Percentiles rank a stretch among this genome's conserved stretches.
These are phyloP conservation scores for Chrosomus eos DNA, from an alignment of 2,797 vertebrate species.

Conservation along the genomic window DNA sequence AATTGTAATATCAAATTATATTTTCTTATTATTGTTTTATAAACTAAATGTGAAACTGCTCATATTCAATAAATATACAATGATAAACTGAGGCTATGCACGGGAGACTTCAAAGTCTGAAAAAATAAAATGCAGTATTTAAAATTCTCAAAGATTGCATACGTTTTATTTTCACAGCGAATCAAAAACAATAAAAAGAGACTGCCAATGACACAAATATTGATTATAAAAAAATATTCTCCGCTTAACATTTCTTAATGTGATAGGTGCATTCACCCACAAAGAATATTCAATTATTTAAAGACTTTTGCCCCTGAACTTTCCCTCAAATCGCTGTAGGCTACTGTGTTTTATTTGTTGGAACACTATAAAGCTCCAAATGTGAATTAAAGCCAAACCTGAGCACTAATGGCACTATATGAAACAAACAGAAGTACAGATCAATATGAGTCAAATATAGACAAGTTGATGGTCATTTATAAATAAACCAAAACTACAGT, in stretches of 20 bases:
- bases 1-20: not conserved
- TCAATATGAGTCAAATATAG: slow-evolving; percentile 79
- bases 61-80: not conserved
- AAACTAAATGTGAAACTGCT: not conserved
- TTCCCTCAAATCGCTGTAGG: slow-evolving; percentile 90
- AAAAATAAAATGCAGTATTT: not conserved
- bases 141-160: not conserved
- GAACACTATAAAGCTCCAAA: slow-evolving; percentile 81
- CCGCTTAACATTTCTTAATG: slow-evolving; percentile 35
- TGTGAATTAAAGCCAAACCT: slow-evolving; percentile 90
- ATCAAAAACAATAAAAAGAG: not conserved
- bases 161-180: not conserved
- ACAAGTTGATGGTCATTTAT: not conserved
- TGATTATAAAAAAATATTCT: slow-evolving; percentile 2
- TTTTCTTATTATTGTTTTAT: not conserved
- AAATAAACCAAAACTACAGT: not conserved
- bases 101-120: not conserved
- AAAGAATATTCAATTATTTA: slow-evolving; percentile 86
- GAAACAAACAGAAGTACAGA: slow-evolving; percentile 85
- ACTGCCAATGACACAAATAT: slow-evolving; percentile 6
- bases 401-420: slow-evolving; percentile 87
- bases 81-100: not conserved
- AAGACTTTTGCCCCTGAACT: slow-evolving; percentile 83
- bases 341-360: slow-evolving; percentile 81
- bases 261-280: slow-evolving; percentile 39